Base-by-base conservation (phyloP, 2,888 invertebrate genomes). In the Drosophila conformis region DNA sequence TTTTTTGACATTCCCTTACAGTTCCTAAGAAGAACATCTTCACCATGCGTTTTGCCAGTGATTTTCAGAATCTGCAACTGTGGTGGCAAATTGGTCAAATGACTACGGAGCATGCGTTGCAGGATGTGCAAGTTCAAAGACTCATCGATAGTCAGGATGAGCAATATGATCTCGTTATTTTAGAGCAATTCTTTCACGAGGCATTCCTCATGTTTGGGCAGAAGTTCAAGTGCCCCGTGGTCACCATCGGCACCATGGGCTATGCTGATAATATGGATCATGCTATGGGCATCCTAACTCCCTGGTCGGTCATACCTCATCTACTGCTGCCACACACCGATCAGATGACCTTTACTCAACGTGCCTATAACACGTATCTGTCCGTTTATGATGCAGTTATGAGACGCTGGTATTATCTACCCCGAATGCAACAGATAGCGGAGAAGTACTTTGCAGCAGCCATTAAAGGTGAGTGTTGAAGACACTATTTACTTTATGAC, bases 181-280 rank as follows among this genome's bases (percentile, higher is more conserved):
- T 93, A 63, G 93, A 94, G 64, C 93, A 93, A 61, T 93, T 93
- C 76, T 93, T 93, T 60, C 93, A 93, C 68, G 94, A 94, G 73
- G 93, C 94, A 11, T 92, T 93, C 62, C 89, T 93, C 2, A 93
- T 93, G 88, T 92, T 94, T 67, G 93, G 92, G 6, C 91, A 92
- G 56, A 93, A 93, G 76, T 93, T 93, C 67, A 91, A 92, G 15
- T 93, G 93, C 35, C 94, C 94, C 0, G 82, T 93, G 18, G 91
- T 94, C 1, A 92, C 94, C 0, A 86, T 93, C 51, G 93, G 93
- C 54, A 93, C 93, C 4, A 92, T 93, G 91, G 93, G 93, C 52
- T 92, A 93, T 82, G 92, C 93, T 0, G 93, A 93, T 48, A 92
- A 92, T 71, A 93, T 93, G 91, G 93, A 93, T 69, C 89, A 91